Evolutionary conservation across 2,888 invertebrate genomes (phyloP), one percentile per base, ranked within the genome.

Genomic region (Lymantria monacha): DNA sequence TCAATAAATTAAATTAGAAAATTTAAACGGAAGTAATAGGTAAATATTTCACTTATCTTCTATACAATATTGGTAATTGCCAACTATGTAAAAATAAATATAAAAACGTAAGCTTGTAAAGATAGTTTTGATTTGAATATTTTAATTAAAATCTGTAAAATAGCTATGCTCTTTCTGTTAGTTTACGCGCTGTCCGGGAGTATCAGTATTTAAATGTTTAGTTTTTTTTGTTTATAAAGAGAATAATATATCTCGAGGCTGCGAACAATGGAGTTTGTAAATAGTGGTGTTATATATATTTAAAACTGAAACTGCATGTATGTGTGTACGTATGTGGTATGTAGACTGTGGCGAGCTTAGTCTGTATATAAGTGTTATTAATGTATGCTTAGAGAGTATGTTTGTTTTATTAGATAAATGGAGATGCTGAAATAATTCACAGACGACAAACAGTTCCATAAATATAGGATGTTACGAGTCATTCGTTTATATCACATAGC

Each of bases 351-450:
- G 72, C 73, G 81, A 87, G 83, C 84, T 86, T 86, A 84, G 83
- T 79, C 66, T 86, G 86, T 87, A 85, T 63, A 87, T 85, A 85
- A 74, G 81, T 79, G 79, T 86, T 81, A 69, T 56, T 72, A 68
- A 57, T 73, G 75, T 85, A 84, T 81, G 83, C 79, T 74, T 85
- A 83, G 77, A 72, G 67, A 76, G 72, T 73, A 70, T 66, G 67
- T 79, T 79, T 74, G 61, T 73, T 74, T 79, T 73, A 66, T 59
- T 59, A 66, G 70, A 66, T 63, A 63, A 66, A 48, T 60, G 66
- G 67, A 72, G 73, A 70, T 68, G 63, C 63, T 49, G 30, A 30
- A 60, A 57, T 53, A 60, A 42, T 51, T 52, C n/a, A n/a, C n/a
- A n/a, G n/a, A 22, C 5, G 51, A 45, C 1, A 47, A 42, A 51